Evolutionary conservation across 2,888 invertebrate genomes (phyloP), one percentile per base, ranked within the genome.

Genomic region (Calephelis perditalis): DNA sequence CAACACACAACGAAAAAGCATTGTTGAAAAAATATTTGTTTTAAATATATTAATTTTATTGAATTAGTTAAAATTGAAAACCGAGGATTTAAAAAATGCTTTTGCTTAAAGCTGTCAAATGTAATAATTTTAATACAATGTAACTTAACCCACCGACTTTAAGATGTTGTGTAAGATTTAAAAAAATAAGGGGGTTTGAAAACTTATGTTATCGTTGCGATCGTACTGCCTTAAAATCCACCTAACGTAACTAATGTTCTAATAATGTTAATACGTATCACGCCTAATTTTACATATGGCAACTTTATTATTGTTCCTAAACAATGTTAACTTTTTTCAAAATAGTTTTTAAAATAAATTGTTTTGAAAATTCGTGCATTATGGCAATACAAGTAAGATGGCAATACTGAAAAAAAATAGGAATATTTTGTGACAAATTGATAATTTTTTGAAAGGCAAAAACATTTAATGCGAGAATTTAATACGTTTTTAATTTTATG

Each of bases 191-290:
- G 6, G 40, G 8, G 3, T 40, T 40, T 40, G 8, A 40, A 40
- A 40, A 40, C 40, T 40, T 40, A 40, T 8, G 8, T 40, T 6
- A 40, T 37, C 3, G 4, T 6, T 40, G 8, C 0, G 40, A 40
- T 49, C 26, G 49, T 15, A 49, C 26, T 49, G 49, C 49, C 49
- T n/a, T 49, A 26, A 47, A 49, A 26, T 3, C 49, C 49, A 49
- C 5, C 15, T 49, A 7, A 49, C 49, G 10, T 15, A 15, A 26
- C 49, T 49, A 49, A 10, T 26, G 15, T 15, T 26, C 26, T 49
- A 49, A 49, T 10, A 49, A 26, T 49, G 49, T 49, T 49, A 49
- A 49, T 49, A 49, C 49, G 26, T 49, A 49, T 49, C 49, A 49
- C 49, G 49, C 49, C 49, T 49, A 26, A 49, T 26, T 40, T 40